Evolutionary conservation across 2,797 vertebrate species (phyloP).

Genomic region (Carcharodon carcharias): DNA sequence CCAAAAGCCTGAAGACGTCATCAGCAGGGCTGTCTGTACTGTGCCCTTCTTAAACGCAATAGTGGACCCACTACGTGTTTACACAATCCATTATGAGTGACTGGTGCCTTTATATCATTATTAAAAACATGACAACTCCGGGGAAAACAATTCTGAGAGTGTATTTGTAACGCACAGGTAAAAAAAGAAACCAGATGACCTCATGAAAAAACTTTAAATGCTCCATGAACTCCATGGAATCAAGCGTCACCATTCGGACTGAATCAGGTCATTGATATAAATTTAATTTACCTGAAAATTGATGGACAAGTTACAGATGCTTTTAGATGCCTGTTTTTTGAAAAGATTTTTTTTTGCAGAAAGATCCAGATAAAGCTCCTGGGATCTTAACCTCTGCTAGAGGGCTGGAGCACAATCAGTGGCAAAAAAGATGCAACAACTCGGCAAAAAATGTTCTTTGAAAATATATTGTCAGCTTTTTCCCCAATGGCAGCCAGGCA

Average conservation of each 20-base stretch:
- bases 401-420: neutral
- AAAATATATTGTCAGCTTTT: neutral
- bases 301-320: neutral
- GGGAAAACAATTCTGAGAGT: neutral
- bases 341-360: neutral
- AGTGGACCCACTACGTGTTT: too few relatives aligned
- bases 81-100: too few relatives aligned
- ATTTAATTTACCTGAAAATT: neutral
- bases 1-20: too few relatives aligned
- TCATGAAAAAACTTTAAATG: neutral
- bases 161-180: neutral
- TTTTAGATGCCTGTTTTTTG: neutral
- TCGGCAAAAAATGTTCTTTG: neutral
- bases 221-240: neutral
- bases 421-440: neutral
- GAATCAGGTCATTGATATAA: neutral
- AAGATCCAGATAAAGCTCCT: neutral
- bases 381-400: neutral
- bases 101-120: too few relatives aligned
- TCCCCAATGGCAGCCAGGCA: neutral
- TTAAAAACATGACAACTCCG: neutral
- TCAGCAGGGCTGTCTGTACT: too few relatives aligned
- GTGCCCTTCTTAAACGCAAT: too few relatives aligned
- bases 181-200: neutral
- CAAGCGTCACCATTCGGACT: neutral